Evolutionary conservation across 2,888 invertebrate species (phyloP).

Genomic region (Cabera pusaria): DNA sequence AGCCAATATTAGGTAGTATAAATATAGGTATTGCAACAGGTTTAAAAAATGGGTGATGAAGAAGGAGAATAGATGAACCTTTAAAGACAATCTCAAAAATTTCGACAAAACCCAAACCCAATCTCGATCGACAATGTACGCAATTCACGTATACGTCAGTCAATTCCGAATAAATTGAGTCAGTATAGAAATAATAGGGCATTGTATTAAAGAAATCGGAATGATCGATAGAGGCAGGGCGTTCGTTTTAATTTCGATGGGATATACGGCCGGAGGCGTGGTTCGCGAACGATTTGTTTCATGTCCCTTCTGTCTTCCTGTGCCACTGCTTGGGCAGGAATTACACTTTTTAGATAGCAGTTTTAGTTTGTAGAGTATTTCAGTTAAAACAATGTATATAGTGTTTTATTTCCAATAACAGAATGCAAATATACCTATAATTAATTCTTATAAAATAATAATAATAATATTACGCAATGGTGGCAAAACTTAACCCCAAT

Average conservation of each 20-base stretch:
- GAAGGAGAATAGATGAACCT: no score
- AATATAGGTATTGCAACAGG: no score
- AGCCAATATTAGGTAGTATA: no score
- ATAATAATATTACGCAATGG: no score
- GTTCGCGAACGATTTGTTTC: constrained; percentile 78
- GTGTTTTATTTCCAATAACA: no score
- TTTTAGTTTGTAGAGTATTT: neutral
- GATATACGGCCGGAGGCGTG: constrained; percentile 76
- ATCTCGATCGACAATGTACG: constrained; percentile 44
- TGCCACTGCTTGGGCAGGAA: constrained; percentile 55
- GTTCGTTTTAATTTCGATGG: constrained; percentile 81
- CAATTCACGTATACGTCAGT: constrained; percentile 61
- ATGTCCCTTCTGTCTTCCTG: constrained; percentile 56
- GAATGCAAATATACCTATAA: no score
- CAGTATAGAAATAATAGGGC: constrained; percentile 73
- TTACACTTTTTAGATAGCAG: constrained; percentile 40
- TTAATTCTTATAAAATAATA: no score
- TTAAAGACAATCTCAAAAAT: constrained; percentile 21
- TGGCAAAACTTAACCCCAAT: no score
- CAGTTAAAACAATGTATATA: no score
- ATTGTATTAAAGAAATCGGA: constrained; percentile 77
- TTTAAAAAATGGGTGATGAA: no score
- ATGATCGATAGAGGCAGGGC: constrained; percentile 80
- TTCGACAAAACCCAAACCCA: constrained; percentile 44
- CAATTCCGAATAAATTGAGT: constrained; percentile 71